Conservation (phyloP, 2,888 invertebrate species). For the Drepana falcataria region DNA sequence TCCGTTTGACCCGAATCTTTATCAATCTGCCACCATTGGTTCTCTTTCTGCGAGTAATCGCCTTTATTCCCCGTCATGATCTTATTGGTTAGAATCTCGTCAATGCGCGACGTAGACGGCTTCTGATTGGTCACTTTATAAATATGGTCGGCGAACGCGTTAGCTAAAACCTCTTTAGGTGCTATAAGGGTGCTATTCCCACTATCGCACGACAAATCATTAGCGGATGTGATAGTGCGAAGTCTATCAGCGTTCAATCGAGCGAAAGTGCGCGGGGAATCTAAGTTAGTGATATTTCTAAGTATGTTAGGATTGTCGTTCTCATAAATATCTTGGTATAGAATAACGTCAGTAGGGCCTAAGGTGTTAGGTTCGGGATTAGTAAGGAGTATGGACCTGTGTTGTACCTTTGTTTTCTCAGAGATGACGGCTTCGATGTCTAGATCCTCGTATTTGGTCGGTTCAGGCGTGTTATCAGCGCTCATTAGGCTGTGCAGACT, state of each 20-base stretch:
- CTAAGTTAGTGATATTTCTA: conserved; percentile 59
- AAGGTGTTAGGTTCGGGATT: conserved; percentile 57
- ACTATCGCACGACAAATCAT: conserved; percentile 53
- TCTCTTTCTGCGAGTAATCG: conserved; percentile 48
- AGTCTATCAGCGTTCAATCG: conserved; percentile 67
- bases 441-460: conserved; percentile 50
- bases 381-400: conserved; percentile 69
- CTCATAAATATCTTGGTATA: conserved; percentile 11
- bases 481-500: conserved; percentile 77
- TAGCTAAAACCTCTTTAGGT: conserved; percentile 67
- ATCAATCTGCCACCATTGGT: conserved; percentile 62
- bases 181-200: conserved; percentile 42
- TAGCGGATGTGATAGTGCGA: conserved; percentile 51
- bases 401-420: conserved; percentile 75
- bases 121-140: conserved; percentile 77
- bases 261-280: conserved; percentile 60
- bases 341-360: conserved; percentile 19
- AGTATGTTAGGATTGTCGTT: conserved; percentile 35
- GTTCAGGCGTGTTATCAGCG: conserved; percentile 62
- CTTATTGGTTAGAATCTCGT: conserved; percentile 71
- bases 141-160: conserved; percentile 68
- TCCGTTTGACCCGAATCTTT: conserved; percentile 48
- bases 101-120: conserved; percentile 66
- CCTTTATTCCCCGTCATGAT: conserved; percentile 36
- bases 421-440: conserved; percentile 61